Evolutionary conservation across 2,797 vertebrate species (phyloP), one percentile per base, ranked within the genome.

Genomic region (Dallia pectoralis): DNA sequence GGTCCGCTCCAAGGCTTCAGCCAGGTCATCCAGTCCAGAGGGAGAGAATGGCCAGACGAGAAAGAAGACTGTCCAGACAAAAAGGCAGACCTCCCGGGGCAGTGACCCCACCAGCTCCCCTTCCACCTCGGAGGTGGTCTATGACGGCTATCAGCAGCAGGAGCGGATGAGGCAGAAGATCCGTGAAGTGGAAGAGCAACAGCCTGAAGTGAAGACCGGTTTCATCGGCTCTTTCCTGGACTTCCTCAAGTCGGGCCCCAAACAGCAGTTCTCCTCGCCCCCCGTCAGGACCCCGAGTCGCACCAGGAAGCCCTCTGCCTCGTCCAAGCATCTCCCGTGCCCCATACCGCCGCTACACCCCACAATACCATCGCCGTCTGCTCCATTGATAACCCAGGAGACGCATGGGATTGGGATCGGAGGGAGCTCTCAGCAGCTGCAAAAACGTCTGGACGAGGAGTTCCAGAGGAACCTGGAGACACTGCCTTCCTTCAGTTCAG

Each of bases 181-280:
- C 76, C 95, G 94, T 78, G 98, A 99, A 87, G 97, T 99, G 32
- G 98, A 99, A 82, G 98, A 99, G 90, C 99, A 98, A 79, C 98
- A 99, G 73, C 98, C 98, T 65, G 98, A 99, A 88, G 96, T 99
- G 77, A 99, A 96, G 93, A 98, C 93, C 29, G 98, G 98, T 74
- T 99, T 99, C 85, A 97, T 99, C 6, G 98, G 95, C 64, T 99
- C 98, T 78, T 99, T 99, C 89, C 93, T 99, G 75, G 98, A 99
- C 91, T 99, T 99, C 80, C 92, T 99, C 9, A 99, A 99, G 85
- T 97, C 96, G 66, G 98, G 97, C 51, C 96, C 97, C 68, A 98
- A 96, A 85, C 97, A 98, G 66, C 96, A 97, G 70, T 96, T 97
- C 90, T 97, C 96, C 15, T 93, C 94, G 65, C 96, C 94, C 84